phyloP scores from a whole-genome alignment of 2,888 invertebrate species.

The Rhopalosiphum nymphaeae region DNA sequence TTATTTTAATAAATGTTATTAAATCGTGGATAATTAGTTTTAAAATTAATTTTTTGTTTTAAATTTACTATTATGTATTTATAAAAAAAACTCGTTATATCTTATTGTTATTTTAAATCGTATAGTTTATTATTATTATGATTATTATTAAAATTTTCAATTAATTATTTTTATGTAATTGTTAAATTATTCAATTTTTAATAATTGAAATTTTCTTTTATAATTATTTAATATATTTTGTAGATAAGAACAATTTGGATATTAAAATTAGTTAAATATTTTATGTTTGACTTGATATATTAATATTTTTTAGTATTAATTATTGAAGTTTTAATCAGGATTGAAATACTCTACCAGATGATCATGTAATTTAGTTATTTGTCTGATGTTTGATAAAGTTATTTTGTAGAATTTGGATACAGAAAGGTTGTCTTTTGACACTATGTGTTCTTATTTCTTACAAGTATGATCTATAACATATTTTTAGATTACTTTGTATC shows the following conservation, averaged over 20 bases:
- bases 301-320: neutral
- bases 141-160: neutral
- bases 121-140: neutral
- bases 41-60: neutral
- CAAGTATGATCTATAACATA: neutral
- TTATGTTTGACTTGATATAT: neutral
- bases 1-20: neutral
- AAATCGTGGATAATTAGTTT: neutral
- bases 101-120: neutral
- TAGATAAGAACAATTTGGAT: neutral
- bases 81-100: neutral
- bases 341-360: neutral
- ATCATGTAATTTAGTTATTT: neutral
- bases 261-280: neutral
- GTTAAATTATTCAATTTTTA: neutral
- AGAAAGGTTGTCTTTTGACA: neutral
- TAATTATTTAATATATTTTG: neutral
- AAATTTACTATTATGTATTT: neutral
- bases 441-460: neutral
- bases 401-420: neutral
- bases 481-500: neutral
- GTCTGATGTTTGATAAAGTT: neutral
- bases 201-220: neutral
- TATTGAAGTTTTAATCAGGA: neutral
- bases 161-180: neutral